Evolutionary conservation across 2,888 invertebrate species (phyloP), one percentile per base, ranked within the genome.

Genomic region (Onthophagus sagittarius): DNA sequence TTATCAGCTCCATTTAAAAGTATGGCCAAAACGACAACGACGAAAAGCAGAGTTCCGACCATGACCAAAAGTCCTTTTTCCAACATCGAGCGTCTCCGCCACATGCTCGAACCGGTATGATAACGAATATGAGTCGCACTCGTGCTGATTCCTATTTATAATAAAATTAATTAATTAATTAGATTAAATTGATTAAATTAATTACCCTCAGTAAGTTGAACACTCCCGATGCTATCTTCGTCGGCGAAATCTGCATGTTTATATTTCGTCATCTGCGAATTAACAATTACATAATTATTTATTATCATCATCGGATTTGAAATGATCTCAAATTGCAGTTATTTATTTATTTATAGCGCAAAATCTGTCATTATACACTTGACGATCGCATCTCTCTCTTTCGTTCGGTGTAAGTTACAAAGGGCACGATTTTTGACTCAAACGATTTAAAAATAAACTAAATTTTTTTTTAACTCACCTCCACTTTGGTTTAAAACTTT

Each of bases 171-270:
- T 13, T 67, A 6, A 67, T 67, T 32, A 31, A 9, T 67, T 23
- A 7, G 63, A 63, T 7, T 63, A 70, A 70, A 13, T 13, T 2
- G 11, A 69, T 14, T 63, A 70, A 70, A 39, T 53, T 15, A 69
- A 13, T 71, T 79, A 82, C 85, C 92, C 85, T 94, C 94, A 77
- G 93, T 94, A 76, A 95, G 87, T 79, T 94, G 94, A 39, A 94
- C 94, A 71, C 94, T 94, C 79, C 94, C 94, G 80, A 94, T 90
- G 81, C 94, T 94, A 82, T 95, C 95, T 77, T 94, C 94, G 81
- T 94, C 94, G 83, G 93, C 93, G 81, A 95, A 93, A 80, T 94
- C 94, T 23, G 94, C 93, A 85, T 94, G 94, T 86, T 94, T 94
- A 83, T 95, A 95, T 77, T 93, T 91, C 79, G 94, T 94, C 95